These are phyloP conservation scores for Brienomyrus longianalis DNA, from an alignment of 2,113 vertebrate species.

Conservation along the genomic window DNA sequence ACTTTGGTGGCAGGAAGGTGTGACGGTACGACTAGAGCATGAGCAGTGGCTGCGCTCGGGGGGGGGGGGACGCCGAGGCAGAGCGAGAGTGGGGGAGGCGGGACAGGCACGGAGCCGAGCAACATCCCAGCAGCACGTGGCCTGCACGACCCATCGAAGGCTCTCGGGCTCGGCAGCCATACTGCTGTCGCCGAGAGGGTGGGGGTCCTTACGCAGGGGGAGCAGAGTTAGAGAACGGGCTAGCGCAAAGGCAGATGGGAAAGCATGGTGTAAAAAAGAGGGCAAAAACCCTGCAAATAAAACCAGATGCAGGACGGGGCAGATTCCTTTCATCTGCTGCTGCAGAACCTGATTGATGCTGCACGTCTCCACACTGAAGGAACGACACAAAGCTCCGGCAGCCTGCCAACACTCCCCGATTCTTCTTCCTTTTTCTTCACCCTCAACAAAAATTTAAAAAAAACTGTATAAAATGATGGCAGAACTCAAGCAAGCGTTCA, in stretches of 20 bases:
- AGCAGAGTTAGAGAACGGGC: slow-evolving; percentile 1
- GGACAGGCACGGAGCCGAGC: not conserved
- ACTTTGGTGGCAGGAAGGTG: not conserved
- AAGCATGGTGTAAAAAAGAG: slow-evolving; percentile 19
- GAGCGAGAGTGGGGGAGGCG: not conserved
- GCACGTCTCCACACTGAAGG: slow-evolving; percentile 37
- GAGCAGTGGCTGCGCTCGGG: not conserved
- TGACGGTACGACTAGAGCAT: not conserved
- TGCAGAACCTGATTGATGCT: slow-evolving; percentile 43
- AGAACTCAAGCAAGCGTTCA: not conserved
- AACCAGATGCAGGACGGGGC: slow-evolving; percentile 28
- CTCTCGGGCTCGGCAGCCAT: too few relatives aligned
- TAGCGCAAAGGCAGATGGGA: not conserved
- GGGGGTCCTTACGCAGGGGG: not conserved
- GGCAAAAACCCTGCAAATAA: slow-evolving; percentile 27
- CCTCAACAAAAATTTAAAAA: not conserved
- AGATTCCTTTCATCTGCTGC: slow-evolving; percentile 42
- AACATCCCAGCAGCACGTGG: not conserved
- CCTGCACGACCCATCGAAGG: not conserved
- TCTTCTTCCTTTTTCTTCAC: not conserved
- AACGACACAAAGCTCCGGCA: slow-evolving; percentile 44
- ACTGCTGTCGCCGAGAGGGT: slow-evolving; percentile 43
- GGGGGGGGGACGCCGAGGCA: not conserved
- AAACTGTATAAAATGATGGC: not conserved
- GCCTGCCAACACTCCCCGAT: slow-evolving; percentile 14